A percentile compares a stretch with the other conserved stretches of the same genome.
These are phyloP conservation scores for Atopsyche davidsoni DNA, from an alignment of 1,140 invertebrate species.

Conservation along the genomic window DNA sequence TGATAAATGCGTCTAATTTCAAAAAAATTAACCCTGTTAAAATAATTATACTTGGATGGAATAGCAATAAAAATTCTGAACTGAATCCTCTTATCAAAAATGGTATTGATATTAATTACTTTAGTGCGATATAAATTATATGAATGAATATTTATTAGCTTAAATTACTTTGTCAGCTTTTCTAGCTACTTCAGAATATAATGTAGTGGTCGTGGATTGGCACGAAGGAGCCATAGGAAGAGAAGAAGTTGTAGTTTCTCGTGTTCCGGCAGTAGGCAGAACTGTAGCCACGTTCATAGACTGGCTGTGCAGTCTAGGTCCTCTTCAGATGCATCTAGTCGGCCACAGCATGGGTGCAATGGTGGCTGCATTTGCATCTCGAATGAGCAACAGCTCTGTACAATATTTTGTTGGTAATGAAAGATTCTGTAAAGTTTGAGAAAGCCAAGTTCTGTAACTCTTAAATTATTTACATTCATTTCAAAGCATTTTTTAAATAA, in stretches of 20 bases:
- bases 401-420: no score
- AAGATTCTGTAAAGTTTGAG: no score
- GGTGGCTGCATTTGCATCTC: conserved; percentile 72
- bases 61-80: not conserved
- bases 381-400: no score
- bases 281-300: conserved; percentile 43
- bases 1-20: conserved; percentile 5
- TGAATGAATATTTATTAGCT: not conserved
- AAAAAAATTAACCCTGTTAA: conserved; percentile 1
- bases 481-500: no score
- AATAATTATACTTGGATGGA: conserved; percentile 10
- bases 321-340: conserved; percentile 65
- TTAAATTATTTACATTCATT: no score
- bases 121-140: not conserved
- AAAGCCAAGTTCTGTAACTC: no score
- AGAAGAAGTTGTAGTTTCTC: conserved; percentile 37
- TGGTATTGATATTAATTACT: conserved; percentile 4
- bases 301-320: conserved; percentile 29
- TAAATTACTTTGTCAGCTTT: conserved; percentile 32
- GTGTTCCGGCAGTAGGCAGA: conserved; percentile 37
- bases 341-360: conserved; percentile 86
- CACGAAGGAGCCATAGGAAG: conserved; percentile 1
- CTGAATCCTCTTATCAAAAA: conserved; percentile 6
- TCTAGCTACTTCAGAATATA: conserved; percentile 33
- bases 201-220: conserved; percentile 28